Evolutionary conservation across 1,140 invertebrate species (phyloP).

Genomic region (Diuraphis noxia): DNA sequence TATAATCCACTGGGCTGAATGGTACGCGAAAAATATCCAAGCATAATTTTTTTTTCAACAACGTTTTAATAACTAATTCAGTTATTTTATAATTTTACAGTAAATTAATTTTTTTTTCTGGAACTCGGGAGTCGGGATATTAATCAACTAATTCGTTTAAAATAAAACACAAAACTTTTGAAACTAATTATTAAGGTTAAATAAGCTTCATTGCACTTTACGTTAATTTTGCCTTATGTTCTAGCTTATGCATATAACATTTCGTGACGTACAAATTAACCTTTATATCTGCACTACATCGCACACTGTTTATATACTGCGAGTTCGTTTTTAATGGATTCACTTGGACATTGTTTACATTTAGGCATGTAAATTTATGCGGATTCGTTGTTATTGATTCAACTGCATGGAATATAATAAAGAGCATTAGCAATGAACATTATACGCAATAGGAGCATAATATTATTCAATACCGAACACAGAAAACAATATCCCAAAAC

Average conservation of each 20-base stretch:
- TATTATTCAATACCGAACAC: not conserved
- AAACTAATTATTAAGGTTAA: not conserved
- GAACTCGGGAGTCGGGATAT: not conserved
- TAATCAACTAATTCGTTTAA: constrained; percentile 4
- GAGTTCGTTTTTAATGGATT: not conserved
- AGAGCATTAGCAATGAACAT: too few relatives aligned
- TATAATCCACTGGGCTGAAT: not conserved
- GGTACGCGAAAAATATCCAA: not conserved
- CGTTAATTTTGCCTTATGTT: not conserved
- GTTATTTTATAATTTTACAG: not conserved
- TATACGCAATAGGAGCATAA: not conserved
- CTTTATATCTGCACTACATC: not conserved
- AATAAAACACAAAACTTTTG: not conserved
- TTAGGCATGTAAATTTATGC: not conserved
- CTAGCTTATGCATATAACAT: not conserved
- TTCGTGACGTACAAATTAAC: not conserved
- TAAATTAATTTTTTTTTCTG: constrained; percentile 1
- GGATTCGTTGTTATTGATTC: not conserved
- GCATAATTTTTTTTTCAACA: not conserved
- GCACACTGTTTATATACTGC: not conserved
- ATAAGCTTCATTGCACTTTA: not conserved
- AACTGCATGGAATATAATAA: not conserved
- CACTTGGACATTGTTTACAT: not conserved
- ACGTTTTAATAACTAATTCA: not conserved
- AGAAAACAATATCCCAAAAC: not conserved